Evolutionary conservation across 1,140 invertebrate genomes (phyloP).

Genomic region (Uloborus diversus): DNA sequence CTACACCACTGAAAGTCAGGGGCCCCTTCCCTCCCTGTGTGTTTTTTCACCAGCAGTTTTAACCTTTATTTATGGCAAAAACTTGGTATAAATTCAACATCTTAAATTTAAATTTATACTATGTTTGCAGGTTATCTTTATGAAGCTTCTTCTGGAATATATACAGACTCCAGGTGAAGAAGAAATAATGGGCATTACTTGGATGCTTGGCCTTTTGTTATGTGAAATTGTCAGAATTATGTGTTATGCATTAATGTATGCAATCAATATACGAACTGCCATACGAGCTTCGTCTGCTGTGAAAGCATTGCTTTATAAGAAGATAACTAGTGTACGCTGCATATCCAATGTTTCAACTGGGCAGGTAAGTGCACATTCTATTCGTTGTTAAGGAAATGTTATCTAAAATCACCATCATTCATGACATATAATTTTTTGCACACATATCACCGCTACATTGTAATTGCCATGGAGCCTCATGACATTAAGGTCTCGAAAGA

Average conservation of each 20-base stretch:
- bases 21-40: no score
- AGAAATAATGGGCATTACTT: conserved; percentile 67
- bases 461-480: background rate
- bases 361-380: conserved; percentile 68
- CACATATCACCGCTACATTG: background rate
- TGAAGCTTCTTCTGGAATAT: conserved; percentile 70
- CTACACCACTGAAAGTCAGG: no score
- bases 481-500: no score
- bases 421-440: background rate
- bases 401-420: background rate
- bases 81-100: no score
- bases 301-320: conserved; percentile 73
- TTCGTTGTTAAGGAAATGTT: background rate
- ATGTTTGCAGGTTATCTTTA: conserved; percentile 70
- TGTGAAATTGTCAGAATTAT: conserved; percentile 71
- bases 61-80: no score
- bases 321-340: conserved; percentile 71
- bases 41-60: no score
- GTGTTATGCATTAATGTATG: conserved; percentile 72
- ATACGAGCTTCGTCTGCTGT: conserved; percentile 49
- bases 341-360: conserved; percentile 71
- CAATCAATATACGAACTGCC: conserved; percentile 67
- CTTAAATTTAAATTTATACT: no score
- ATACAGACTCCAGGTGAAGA: conserved; percentile 65
- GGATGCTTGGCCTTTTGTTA: conserved; percentile 68